Conservation (phyloP, 2,888 invertebrate species). For the Tryphoninae sp. region DNA sequence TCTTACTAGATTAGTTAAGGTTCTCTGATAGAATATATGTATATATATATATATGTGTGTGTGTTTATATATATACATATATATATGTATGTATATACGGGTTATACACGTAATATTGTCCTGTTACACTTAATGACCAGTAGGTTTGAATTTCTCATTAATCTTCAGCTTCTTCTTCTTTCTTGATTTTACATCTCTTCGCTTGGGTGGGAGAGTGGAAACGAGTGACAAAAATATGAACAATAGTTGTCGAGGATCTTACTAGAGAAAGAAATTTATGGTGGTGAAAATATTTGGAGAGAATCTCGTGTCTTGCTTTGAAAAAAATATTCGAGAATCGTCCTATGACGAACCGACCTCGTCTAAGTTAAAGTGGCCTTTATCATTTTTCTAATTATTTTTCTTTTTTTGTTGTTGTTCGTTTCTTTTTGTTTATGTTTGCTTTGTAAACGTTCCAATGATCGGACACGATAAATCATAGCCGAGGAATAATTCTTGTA, state of each 20-base stretch:
- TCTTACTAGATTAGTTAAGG: slow-evolving; percentile 59
- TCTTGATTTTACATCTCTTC: slow-evolving; percentile 8
- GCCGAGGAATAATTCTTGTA: slow-evolving; percentile 17
- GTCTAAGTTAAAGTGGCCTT: slow-evolving; percentile 53
- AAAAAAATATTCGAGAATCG: slow-evolving; percentile 38
- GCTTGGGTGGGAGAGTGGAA: slow-evolving; percentile 21
- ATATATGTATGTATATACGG: slow-evolving; percentile 37
- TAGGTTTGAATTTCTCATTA: slow-evolving; percentile 69
- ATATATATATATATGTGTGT: slow-evolving; percentile 27
- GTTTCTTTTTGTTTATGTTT: background rate
- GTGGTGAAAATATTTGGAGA: slow-evolving; percentile 23
- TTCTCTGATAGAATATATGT: slow-evolving; percentile 57
- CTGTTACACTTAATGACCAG: slow-evolving; percentile 74
- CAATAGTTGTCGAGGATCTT: slow-evolving; percentile 8
- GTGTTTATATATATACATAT: background rate
- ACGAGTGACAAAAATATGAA: background rate
- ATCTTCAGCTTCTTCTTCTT: slow-evolving; percentile 7
- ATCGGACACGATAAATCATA: slow-evolving; percentile 58
- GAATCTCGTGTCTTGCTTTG: slow-evolving; percentile 24
- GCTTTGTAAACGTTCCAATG: slow-evolving; percentile 9
- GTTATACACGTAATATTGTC: slow-evolving; percentile 75
- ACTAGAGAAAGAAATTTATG: background rate
- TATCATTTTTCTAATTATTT: background rate
- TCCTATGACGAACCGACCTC: slow-evolving; percentile 43
- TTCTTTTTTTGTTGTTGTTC: background rate